These are phyloP conservation scores for Heteromormyrus szaboi DNA, from an alignment of 2,797 vertebrate species.

Conservation along the genomic window DNA sequence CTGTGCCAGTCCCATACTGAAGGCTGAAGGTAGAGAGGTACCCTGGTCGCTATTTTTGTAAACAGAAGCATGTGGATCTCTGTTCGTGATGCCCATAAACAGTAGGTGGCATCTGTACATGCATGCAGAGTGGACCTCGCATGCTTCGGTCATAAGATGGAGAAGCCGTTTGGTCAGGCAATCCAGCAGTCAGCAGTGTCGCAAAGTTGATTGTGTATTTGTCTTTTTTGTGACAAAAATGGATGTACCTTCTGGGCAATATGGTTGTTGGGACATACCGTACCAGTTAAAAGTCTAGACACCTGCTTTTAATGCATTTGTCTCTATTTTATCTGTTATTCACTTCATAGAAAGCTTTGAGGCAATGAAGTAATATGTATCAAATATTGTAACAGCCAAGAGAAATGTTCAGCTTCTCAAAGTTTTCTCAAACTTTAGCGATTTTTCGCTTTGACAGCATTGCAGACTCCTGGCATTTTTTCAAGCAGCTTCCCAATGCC, in stretches of 20 bases:
- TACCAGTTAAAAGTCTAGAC: background rate
- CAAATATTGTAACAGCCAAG: background rate
- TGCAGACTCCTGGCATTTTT: background rate
- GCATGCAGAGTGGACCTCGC: background rate
- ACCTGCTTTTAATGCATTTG: background rate
- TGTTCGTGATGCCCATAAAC: background rate
- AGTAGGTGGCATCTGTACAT: background rate
- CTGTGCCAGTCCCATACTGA: background rate
- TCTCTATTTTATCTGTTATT: background rate
- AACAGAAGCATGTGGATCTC: background rate
- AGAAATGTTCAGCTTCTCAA: background rate
- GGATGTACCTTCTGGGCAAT: background rate
- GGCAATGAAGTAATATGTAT: background rate
- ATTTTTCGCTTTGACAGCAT: background rate
- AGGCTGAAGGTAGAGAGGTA: background rate
- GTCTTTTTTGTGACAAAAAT: background rate
- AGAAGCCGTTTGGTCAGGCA: background rate
- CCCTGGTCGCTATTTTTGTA: background rate
- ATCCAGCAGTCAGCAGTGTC: background rate
- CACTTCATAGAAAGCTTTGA: background rate
- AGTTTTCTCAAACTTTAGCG: background rate
- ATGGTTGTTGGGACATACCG: background rate
- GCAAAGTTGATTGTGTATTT: background rate
- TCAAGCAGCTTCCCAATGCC: background rate
- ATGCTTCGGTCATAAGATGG: background rate